A percentile compares a stretch with the other conserved stretches of the same genome.
Conservation (phyloP, 1,140 invertebrate genomes). For the Drosophila nigrodunni region DNA sequence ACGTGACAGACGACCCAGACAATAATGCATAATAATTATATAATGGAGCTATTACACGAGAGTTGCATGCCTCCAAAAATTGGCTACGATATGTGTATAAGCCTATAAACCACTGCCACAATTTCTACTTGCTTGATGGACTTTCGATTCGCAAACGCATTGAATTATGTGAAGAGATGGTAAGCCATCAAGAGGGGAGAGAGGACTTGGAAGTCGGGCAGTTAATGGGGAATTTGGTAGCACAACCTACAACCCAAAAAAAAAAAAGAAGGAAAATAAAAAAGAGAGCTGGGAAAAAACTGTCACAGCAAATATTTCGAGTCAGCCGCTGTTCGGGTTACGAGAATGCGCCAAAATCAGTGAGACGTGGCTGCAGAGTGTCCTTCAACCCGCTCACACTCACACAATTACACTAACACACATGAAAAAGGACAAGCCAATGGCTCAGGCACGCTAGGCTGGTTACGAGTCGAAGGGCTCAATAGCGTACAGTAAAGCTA, state of each 20-base stretch:
- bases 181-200: background rate
- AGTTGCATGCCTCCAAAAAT: slow-evolving; percentile 47
- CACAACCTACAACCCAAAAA: slow-evolving; percentile 21
- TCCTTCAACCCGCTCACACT: slow-evolving; percentile 43
- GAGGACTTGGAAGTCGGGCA: background rate
- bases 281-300: slow-evolving; percentile 24
- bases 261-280: slow-evolving; percentile 6
- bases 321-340: slow-evolving; percentile 42
- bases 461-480: slow-evolving; percentile 53
- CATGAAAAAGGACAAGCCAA: slow-evolving; percentile 42
- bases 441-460: slow-evolving; percentile 47
- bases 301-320: slow-evolving; percentile 72
- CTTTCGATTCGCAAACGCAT: slow-evolving; percentile 60
- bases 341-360: slow-evolving; percentile 69
- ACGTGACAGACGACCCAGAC: slow-evolving; percentile 31
- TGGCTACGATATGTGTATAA: slow-evolving; percentile 57
- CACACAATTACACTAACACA: slow-evolving; percentile 38
- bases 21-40: slow-evolving; percentile 81
- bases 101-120: slow-evolving; percentile 55
- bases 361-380: slow-evolving; percentile 66
- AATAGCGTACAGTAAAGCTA: slow-evolving; percentile 65
- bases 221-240: slow-evolving; percentile 1
- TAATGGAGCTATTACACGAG: slow-evolving; percentile 75
- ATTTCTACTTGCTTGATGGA: slow-evolving; percentile 62
- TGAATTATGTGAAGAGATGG: slow-evolving; percentile 49